Evolutionary conservation across 64 coral and sea anemone species (phyloP).

Genomic region (Pachyseris speciosa): DNA sequence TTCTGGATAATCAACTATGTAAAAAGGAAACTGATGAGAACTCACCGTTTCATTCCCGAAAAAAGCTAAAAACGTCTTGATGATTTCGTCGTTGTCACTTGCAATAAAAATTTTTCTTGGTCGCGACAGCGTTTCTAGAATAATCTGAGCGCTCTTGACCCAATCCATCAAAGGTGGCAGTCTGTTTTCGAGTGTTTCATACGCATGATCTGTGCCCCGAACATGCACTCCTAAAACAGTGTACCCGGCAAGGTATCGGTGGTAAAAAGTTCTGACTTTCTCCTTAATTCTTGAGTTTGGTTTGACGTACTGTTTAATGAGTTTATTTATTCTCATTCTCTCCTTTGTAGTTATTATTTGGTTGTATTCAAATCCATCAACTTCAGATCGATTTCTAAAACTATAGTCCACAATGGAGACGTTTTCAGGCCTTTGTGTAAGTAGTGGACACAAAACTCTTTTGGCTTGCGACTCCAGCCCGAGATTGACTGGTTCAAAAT

Average conservation of each 20-base stretch:
- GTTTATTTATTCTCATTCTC: constrained; percentile 39
- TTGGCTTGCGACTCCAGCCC: constrained; percentile 53
- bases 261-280: constrained; percentile 46
- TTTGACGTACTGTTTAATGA: constrained; percentile 56
- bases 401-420: constrained; percentile 23
- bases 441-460: constrained; percentile 44
- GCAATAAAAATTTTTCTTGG: constrained; percentile 89
- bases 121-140: constrained; percentile 37
- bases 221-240: constrained; percentile 80
- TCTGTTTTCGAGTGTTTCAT: constrained; percentile 40
- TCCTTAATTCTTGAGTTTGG: constrained; percentile 18
- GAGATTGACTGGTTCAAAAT: constrained; percentile 79
- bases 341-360: constrained; percentile 48
- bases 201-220: constrained; percentile 76
- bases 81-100: constrained; percentile 79
- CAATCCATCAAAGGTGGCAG: constrained; percentile 56
- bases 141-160: constrained; percentile 45
- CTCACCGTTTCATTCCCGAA: constrained; percentile 68
- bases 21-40: neutral
- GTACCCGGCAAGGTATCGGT: constrained; percentile 25
- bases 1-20: too few species aligned
- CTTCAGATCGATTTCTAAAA: constrained; percentile 40
- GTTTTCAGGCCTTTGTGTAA: neutral
- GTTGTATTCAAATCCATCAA: neutral
- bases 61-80: constrained; percentile 53